These are phyloP conservation scores for Nyctibius bracteatus DNA, from an alignment of 2,113 vertebrate genomes.

Conservation along the genomic window DNA sequence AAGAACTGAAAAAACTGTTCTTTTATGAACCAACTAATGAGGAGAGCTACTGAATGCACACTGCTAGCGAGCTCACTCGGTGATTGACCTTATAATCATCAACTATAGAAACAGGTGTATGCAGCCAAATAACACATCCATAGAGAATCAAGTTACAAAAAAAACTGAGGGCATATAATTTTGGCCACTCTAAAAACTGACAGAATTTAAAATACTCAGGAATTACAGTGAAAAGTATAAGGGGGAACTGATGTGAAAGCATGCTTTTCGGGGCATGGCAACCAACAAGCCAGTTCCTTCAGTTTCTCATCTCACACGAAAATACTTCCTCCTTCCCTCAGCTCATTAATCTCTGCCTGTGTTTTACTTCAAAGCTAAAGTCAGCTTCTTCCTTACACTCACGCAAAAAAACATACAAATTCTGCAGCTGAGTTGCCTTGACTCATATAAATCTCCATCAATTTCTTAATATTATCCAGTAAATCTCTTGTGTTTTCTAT, in stretches of 20 bases:
- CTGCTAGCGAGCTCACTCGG: background rate
- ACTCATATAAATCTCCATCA: background rate
- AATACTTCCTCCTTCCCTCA: background rate
- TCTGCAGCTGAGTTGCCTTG: background rate
- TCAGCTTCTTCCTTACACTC: background rate
- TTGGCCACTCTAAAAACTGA: background rate
- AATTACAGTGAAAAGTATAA: background rate
- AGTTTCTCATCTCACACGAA: background rate
- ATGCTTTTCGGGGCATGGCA: background rate
- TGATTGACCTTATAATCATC: background rate
- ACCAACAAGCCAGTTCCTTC: background rate
- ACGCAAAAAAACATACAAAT: background rate
- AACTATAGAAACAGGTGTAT: background rate
- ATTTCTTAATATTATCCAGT: background rate
- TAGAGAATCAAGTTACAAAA: background rate
- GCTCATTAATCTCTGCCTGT: background rate
- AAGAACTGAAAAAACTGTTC: background rate
- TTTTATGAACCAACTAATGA: background rate
- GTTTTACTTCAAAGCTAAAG: background rate
- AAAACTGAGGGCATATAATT: background rate
- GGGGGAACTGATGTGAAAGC: background rate
- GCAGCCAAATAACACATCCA: background rate
- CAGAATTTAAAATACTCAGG: background rate
- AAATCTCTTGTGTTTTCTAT: background rate
- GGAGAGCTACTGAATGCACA: background rate